These are phyloP conservation scores for Oasisia sp. DNA, from an alignment of 2,888 invertebrate genomes.

Conservation along the genomic window DNA sequence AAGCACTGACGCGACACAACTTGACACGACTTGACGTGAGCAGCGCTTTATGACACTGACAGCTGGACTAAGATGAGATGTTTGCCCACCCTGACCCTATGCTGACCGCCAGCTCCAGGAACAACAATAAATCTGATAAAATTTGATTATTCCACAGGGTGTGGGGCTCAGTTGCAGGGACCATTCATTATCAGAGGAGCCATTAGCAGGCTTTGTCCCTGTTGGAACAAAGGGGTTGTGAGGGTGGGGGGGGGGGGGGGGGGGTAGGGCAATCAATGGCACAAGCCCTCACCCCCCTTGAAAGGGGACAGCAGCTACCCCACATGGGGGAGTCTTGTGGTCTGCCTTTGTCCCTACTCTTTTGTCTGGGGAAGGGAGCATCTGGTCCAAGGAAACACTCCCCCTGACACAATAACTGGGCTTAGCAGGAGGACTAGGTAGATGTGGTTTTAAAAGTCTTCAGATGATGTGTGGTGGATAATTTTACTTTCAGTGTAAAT, in stretches of 20 bases:
- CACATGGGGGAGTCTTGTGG: neutral
- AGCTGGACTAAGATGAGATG: neutral
- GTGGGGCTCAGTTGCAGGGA: neutral
- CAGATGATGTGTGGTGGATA: neutral
- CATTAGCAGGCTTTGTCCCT: neutral
- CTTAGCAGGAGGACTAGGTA: neutral
- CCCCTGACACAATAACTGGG: neutral
- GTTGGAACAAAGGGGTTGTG: neutral
- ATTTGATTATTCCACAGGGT: neutral
- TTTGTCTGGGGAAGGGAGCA: neutral
- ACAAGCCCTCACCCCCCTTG: neutral
- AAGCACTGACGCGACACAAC: neutral
- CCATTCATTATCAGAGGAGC: neutral
- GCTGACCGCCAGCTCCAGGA: neutral
- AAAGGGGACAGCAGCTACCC: conserved; percentile 9
- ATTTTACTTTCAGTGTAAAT: neutral
- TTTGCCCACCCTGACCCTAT: neutral
- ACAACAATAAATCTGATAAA: conserved; percentile 9
- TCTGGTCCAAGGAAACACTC: neutral
- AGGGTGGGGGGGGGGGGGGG: neutral
- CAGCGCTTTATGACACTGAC: neutral
- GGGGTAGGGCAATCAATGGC: neutral
- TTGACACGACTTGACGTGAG: neutral
- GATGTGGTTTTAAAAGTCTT: neutral
- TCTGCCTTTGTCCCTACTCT: neutral